Evolutionary conservation across 1,140 invertebrate genomes (phyloP), one percentile per base, ranked within the genome.

Genomic region (Penaeus indicus): DNA sequence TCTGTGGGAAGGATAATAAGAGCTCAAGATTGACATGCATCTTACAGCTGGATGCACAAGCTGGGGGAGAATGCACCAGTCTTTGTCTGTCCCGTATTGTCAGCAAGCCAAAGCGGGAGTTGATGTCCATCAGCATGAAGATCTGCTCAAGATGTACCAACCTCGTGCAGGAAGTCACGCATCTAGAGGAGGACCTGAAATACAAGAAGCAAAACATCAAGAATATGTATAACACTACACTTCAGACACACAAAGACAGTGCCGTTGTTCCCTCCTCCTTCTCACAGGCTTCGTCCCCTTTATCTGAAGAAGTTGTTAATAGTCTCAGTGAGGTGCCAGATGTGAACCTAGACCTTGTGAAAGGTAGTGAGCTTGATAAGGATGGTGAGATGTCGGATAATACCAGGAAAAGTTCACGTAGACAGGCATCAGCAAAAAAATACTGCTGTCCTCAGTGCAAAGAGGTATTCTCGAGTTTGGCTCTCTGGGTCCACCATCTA

Each of bases 381-480:
- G 78, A 81, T 60, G 19, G 38, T 38, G 63, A 87, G 42, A 19
- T 61, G 18, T 22, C 62, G 32, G 62, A 84, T 19, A 62, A 78
- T 5, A 42, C 38, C 5, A 78, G 86, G 54, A 84, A 77, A 47
- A 83, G 38, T 63, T 77, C 81, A 64, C 25, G 86, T 64, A 88
- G 86, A 83, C 81, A 78, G 67, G 72, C 82, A 8, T 77, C 86
- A 7, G 18, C 81, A 1, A 88, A 84, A 47, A 84, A 88, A 64
- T 88, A 88, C 38, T 83, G 72, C 77, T 88, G 86, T 84, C 82
- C 81, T 47, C 82, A 83, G 54, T 88, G 86, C 78, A 83, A 88
- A 27, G 86, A 88, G 22, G 81, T 77, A 27, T 88, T 78, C 69
- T 47, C 81, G 21, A 88, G 86, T 54, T 67, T 88, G 62, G 86